Evolutionary conservation across 1,140 invertebrate species (phyloP).

Genomic region (Halesus radiatus): DNA sequence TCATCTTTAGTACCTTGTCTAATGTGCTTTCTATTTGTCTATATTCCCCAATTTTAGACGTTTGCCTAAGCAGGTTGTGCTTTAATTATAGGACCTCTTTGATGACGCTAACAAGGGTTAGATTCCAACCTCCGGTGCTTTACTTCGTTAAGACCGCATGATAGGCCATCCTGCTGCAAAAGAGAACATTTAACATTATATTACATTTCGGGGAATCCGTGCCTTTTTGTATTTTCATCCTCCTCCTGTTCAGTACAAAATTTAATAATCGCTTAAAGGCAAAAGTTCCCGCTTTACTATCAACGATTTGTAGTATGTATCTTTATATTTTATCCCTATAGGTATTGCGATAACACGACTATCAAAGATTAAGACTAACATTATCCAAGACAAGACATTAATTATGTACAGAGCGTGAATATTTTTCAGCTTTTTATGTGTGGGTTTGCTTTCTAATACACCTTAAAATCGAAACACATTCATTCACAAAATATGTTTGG

Average conservation of each 20-base stretch:
- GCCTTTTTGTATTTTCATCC: no score
- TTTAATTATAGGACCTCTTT: conserved; percentile 18
- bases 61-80: conserved; percentile 9
- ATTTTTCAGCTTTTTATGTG: background rate
- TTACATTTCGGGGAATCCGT: background rate
- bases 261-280: no score
- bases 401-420: background rate
- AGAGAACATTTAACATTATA: background rate
- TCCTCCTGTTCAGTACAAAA: no score
- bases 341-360: background rate
- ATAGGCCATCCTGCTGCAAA: background rate
- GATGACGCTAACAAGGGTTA: background rate
- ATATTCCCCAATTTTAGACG: background rate
- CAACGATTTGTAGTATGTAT: background rate
- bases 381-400: conserved; percentile 1
- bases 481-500: no score
- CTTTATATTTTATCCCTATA: background rate
- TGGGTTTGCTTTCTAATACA: no score
- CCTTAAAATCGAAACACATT: no score
- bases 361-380: background rate
- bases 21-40: background rate
- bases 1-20: background rate
- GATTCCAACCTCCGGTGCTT: conserved; percentile 6
- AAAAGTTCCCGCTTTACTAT: no score
- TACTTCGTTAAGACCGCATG: conserved; percentile 8